These are phyloP conservation scores for Ochropacha duplaris DNA, from an alignment of 2,888 invertebrate species.

Conservation along the genomic window DNA sequence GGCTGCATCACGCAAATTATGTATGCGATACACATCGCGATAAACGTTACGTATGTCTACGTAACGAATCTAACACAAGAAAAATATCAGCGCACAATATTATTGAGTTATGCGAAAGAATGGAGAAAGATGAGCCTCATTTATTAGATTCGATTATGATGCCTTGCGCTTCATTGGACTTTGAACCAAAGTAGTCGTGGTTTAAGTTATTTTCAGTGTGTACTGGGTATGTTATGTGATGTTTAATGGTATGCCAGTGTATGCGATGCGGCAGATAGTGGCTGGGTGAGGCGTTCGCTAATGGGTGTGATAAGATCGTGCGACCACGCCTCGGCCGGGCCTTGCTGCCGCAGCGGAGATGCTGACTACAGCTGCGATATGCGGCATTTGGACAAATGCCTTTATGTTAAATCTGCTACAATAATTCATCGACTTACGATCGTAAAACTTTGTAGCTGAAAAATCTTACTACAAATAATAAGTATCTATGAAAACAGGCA, in stretches of 20 bases:
- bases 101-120: slow-evolving; percentile 47
- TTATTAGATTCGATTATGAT: slow-evolving; percentile 20
- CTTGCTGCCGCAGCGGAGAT: slow-evolving; percentile 8
- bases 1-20: slow-evolving; percentile 76
- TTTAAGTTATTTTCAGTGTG: slow-evolving; percentile 29
- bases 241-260: slow-evolving; percentile 45
- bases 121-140: slow-evolving; percentile 32
- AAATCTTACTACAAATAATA: not conserved
- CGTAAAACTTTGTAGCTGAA: not conserved
- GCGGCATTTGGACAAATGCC: not conserved
- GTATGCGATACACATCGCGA: slow-evolving; percentile 50
- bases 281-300: slow-evolving; percentile 75
- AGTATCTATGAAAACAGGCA: no score
- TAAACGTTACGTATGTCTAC: slow-evolving; percentile 42
- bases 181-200: slow-evolving; percentile 20
- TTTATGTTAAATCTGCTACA: not conserved
- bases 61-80: slow-evolving; percentile 44
- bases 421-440: not conserved
- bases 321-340: slow-evolving; percentile 67
- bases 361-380: slow-evolving; percentile 13
- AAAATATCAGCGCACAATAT: slow-evolving; percentile 61
- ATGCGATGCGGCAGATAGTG: slow-evolving; percentile 68
- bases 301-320: slow-evolving; percentile 76
- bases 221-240: slow-evolving; percentile 33
- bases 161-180: slow-evolving; percentile 16